A percentile compares a stretch with the other conserved stretches of the same genome.
phyloP scores from a whole-genome alignment of 1,140 invertebrate species.

The Sitobion miscanthi region DNA sequence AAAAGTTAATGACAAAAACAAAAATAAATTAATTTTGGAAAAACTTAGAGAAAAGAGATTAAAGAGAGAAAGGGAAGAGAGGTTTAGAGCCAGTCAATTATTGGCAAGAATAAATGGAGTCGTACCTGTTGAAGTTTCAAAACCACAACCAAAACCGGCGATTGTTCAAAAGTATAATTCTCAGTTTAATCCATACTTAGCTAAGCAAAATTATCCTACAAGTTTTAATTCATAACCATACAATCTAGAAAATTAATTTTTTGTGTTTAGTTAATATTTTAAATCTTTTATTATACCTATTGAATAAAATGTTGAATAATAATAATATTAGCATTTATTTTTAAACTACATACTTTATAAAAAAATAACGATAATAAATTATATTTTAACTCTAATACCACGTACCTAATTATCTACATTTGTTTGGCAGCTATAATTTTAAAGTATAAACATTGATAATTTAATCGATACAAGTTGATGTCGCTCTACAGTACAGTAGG shows the following conservation, averaged over 20 bases:
- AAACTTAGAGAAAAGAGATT: slow-evolving; percentile 80
- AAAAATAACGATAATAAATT: background rate
- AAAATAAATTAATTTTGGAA: slow-evolving; percentile 69
- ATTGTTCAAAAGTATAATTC: slow-evolving; percentile 85
- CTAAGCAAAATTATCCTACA: slow-evolving; percentile 73
- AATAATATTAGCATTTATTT: background rate
- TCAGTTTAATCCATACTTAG: slow-evolving; percentile 89
- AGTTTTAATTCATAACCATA: slow-evolving; percentile 3
- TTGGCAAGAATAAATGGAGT: slow-evolving; percentile 72
- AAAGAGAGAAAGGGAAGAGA: slow-evolving; percentile 79
- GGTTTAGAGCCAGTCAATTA: slow-evolving; percentile 72
- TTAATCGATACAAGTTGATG: too few species aligned
- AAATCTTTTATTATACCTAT: background rate
- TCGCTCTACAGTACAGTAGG: too few species aligned
- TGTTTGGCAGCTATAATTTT: too few species aligned
- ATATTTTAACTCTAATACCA: background rate
- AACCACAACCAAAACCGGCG: slow-evolving; percentile 61
- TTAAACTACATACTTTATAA: background rate
- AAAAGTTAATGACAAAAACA: slow-evolving; percentile 63
- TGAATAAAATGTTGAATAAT: background rate
- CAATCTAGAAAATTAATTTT: background rate
- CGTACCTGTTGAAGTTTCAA: slow-evolving; percentile 60
- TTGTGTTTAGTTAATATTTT: background rate
- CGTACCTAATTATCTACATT: background rate
- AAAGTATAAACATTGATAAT: too few species aligned